A percentile compares a stretch with the other conserved stretches of the same genome.
Conservation (phyloP, 2,888 invertebrate genomes). For the Meganola albula region DNA sequence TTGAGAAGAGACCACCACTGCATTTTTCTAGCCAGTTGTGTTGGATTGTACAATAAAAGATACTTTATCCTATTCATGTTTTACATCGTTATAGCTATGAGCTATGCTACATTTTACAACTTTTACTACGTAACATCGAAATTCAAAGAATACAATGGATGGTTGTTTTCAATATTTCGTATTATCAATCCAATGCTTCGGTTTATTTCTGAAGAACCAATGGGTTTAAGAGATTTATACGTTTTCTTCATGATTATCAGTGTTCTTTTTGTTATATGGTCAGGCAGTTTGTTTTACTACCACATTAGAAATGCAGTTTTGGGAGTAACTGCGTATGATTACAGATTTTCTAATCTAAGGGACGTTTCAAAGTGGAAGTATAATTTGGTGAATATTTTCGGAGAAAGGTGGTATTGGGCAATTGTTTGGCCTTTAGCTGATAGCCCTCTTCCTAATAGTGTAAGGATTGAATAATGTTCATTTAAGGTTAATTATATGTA, state of each 20-base stretch:
- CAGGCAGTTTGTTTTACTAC: constrained; percentile 32
- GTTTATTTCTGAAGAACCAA: constrained; percentile 28
- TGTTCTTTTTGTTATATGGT: constrained; percentile 37
- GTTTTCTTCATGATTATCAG: constrained; percentile 40
- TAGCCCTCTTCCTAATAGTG: constrained; percentile 35
- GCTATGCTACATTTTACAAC: constrained; percentile 82
- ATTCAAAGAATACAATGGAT: constrained; percentile 32
- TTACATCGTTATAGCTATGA: constrained; percentile 81
- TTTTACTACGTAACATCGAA: constrained; percentile 77
- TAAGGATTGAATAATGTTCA: constrained; percentile 7
- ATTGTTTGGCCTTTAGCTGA: constrained; percentile 44
- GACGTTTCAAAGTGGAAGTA: constrained; percentile 81
- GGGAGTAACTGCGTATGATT: constrained; percentile 67
- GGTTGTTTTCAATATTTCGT: constrained; percentile 31
- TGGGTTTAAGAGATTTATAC: constrained; percentile 38
- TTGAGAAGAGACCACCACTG: constrained; percentile 90
- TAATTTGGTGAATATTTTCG: constrained; percentile 85
- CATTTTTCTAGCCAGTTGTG: constrained; percentile 88
- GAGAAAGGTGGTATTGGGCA: constrained; percentile 64
- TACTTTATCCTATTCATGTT: constrained; percentile 86
- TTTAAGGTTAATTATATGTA: too few relatives aligned
- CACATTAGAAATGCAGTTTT: constrained; percentile 69
- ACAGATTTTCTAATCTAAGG: constrained; percentile 52
- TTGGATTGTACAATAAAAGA: constrained; percentile 88
- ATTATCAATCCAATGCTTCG: constrained; percentile 42